Conservation (phyloP, 2,888 invertebrate genomes). For the Nowickia ferox region DNA sequence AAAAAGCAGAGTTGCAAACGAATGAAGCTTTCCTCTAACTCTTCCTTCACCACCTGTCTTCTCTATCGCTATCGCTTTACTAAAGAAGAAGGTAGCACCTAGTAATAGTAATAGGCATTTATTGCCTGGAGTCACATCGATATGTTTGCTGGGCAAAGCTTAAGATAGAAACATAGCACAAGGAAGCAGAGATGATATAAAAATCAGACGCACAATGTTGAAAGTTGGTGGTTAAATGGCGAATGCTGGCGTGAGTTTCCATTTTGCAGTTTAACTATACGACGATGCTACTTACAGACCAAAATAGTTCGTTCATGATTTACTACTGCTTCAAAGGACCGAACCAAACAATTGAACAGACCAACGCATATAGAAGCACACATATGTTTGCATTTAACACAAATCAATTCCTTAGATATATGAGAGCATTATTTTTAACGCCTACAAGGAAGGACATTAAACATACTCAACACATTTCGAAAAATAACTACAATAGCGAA, state of each 20-base stretch:
- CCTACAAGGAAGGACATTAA: conserved; percentile 44
- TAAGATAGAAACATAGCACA: conserved; percentile 38
- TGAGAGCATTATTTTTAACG: conserved; percentile 38
- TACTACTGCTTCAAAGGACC: conserved; percentile 34
- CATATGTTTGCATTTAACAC: background rate
- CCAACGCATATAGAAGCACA: background rate
- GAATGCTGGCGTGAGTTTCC: conserved; percentile 12
- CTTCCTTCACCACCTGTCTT: too few species aligned
- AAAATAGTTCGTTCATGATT: conserved; percentile 67
- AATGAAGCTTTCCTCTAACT: too few species aligned
- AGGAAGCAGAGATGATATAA: conserved; percentile 8
- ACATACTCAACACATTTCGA: conserved; percentile 8
- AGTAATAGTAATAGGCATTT: too few species aligned
- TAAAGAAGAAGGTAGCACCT: too few species aligned
- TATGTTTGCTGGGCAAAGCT: background rate
- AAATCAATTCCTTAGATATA: conserved; percentile 16
- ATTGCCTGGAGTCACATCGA: too few species aligned
- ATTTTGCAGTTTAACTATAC: conserved; percentile 28
- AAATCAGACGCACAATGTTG: conserved; percentile 48
- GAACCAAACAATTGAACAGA: background rate
- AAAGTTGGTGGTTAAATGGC: conserved; percentile 57
- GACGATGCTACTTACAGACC: conserved; percentile 52
- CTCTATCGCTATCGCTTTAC: too few species aligned
- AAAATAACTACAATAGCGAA: background rate
- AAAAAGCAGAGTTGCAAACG: too few species aligned